Evolutionary conservation across 64 coral and sea anemone species (phyloP).

Genomic region (Trachythela sp.): DNA sequence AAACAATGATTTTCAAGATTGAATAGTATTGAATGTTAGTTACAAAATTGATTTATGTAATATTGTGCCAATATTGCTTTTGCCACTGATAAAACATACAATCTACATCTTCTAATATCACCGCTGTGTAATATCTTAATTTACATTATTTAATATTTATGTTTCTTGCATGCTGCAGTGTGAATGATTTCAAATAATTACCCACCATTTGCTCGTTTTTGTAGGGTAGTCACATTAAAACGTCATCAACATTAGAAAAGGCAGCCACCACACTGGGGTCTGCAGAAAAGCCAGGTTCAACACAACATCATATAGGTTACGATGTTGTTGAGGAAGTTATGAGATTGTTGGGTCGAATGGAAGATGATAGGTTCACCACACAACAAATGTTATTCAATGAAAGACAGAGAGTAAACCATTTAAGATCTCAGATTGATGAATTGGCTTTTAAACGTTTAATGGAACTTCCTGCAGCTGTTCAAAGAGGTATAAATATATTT

Average conservation of each 20-base stretch:
- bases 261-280: not conserved
- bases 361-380: constrained; percentile 72
- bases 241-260: constrained; percentile 29
- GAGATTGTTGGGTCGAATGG: constrained; percentile 66
- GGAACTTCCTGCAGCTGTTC: constrained; percentile 76
- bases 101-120: too few relatives aligned
- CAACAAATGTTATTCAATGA: constrained; percentile 62
- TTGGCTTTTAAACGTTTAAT: constrained; percentile 75
- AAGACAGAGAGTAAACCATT: constrained; percentile 49
- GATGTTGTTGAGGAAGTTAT: constrained; percentile 70
- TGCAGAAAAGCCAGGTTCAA: not conserved
- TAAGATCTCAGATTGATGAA: constrained; percentile 74
- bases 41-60: too few relatives aligned
- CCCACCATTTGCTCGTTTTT: too few relatives aligned
- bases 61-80: too few relatives aligned
- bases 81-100: too few relatives aligned
- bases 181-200: too few relatives aligned
- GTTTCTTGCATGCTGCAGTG: too few relatives aligned
- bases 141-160: too few relatives aligned
- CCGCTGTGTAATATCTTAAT: too few relatives aligned
- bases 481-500: constrained; percentile 92
- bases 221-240: not conserved
- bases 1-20: too few relatives aligned
- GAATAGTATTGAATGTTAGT: too few relatives aligned
- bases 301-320: constrained; percentile 18